Base-by-base conservation (phyloP, 1,140 invertebrate species). In the Heliconius nattereri region DNA sequence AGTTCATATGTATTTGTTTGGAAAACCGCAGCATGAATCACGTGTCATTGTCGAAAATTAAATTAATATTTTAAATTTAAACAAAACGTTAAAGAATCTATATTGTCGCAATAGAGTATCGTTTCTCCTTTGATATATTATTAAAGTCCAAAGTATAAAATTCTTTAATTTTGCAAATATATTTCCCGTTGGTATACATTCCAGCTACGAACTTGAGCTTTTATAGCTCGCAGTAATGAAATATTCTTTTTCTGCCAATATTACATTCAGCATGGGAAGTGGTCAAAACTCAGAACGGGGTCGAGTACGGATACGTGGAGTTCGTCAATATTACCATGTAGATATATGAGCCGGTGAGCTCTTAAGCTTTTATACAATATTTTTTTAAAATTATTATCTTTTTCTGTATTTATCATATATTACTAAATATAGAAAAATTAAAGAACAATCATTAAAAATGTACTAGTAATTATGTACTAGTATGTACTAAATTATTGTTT, bases 21-120 rank as follows among this genome's bases (percentile, higher is more conserved):
- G 32, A 23, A 75, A 75, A 60, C 74, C 74, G 74, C 74, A 37
- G 37, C 54, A 40, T 75, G 32, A 75, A 75, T 75, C 54, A 75
- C 9, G 26, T 66, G 54, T 66, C 40, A 75, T 37, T 75, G 26
- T 75, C 32, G 26, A 23, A 13, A 66, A 66, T n/a, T 9, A 29
- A 29, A 16, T 66, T 66, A 26, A 29, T 66, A 66, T 66, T 13
- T 26, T 66, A 1, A 66, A 66, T 66, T 9, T 66, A n/a, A n/a
- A n/a, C n/a, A n/a, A 29, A 32, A 32, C 29, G 29, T 32, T 32
- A 32, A 32, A 32, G 3, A 32, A 32, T 5, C 32, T 32, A 6
- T 32, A 0, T 32, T 32, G 32, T 32, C 32, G 32, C 6, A 0
- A 6, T 32, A 32, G 32, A 32, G 32, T 32, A 32, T 32, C 3